Conservation (phyloP, 2,113 vertebrate species). For the Scopus umbretta region DNA sequence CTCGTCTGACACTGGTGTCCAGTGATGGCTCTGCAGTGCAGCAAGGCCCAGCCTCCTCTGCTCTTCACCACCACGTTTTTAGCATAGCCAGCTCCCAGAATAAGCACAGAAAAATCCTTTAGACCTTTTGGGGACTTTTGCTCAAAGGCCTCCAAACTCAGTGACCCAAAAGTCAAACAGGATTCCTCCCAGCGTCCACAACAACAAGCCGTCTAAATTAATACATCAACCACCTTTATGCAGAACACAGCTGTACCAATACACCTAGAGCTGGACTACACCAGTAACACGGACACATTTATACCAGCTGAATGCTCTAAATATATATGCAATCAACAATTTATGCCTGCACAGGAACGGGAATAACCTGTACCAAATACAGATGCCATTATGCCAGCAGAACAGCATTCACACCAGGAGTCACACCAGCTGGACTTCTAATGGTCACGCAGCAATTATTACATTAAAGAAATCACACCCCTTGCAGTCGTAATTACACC, state of each 20-base stretch:
- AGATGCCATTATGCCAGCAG: not conserved
- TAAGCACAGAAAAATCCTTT: not conserved
- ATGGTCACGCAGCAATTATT: not conserved
- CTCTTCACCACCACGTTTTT: not conserved
- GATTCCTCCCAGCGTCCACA: not conserved
- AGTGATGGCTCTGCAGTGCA: not conserved
- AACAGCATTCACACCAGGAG: not conserved
- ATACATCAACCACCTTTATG: not conserved
- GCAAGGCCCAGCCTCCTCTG: not conserved
- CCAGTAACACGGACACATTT: not conserved
- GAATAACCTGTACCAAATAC: not conserved
- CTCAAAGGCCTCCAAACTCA: not conserved
- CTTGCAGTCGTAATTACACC: not conserved
- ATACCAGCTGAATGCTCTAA: not conserved
- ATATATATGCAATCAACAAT: not conserved
- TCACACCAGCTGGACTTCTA: not conserved
- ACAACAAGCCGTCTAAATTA: not conserved
- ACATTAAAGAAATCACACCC: not conserved
- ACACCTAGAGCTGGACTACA: not conserved
- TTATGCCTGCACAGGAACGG: not conserved
- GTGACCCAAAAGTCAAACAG: not conserved
- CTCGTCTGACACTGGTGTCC: accelerated
- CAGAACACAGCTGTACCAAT: not conserved
- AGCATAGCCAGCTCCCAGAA: not conserved
- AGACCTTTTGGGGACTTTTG: not conserved